Conservation (phyloP, 2,888 invertebrate species). For the Coelinius sp. region DNA sequence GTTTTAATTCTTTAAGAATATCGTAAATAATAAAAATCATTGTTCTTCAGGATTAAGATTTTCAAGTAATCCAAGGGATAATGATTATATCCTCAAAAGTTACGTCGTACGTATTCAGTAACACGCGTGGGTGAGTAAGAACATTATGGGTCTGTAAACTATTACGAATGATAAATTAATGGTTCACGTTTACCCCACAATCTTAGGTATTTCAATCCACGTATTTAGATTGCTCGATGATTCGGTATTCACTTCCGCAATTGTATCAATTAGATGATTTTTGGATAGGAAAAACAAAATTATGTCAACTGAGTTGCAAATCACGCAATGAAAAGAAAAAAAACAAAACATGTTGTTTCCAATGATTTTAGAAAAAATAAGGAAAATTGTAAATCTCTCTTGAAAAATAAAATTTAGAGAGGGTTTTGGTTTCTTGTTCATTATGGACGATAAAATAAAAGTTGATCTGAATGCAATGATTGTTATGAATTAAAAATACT, state of each 20-base stretch:
- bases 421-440: too few species aligned
- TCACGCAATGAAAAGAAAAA: not conserved
- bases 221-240: not conserved
- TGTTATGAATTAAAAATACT: too few species aligned
- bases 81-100: not conserved
- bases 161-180: constrained; percentile 20
- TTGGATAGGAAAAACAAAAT: not conserved
- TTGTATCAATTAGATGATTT: constrained; percentile 22
- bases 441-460: too few species aligned
- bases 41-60: not conserved
- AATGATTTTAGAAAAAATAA: too few species aligned
- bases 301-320: not conserved
- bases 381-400: too few species aligned
- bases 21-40: not conserved
- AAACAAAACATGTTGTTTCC: not conserved
- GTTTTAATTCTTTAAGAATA: too few species aligned
- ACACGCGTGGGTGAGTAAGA: constrained; percentile 16
- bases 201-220: not conserved
- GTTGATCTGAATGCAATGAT: too few species aligned
- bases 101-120: not conserved
- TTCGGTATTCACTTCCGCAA: constrained; percentile 9
- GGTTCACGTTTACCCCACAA: not conserved
- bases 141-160: constrained; percentile 7
- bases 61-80: not conserved
- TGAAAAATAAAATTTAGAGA: too few species aligned